Evolutionary conservation across 2,888 invertebrate genomes (phyloP), one percentile per base, ranked within the genome.

Genomic region (Tanypteryx hageni): DNA sequence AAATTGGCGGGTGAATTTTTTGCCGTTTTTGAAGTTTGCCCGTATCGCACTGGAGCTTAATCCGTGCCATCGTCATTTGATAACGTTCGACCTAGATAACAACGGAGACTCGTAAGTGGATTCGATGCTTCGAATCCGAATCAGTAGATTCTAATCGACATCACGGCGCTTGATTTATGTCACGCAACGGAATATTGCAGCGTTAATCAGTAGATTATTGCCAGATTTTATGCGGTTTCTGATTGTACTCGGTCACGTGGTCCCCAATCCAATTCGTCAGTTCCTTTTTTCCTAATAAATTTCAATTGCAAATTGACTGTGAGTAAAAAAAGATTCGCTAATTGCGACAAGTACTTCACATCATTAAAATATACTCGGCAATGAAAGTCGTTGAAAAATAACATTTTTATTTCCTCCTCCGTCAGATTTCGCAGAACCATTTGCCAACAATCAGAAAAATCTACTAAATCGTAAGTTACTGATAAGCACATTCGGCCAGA

Each of bases 61-160:
- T 44, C 44, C 44, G 44, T 1, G 44, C 5, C 44, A 44, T 44
- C 44, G 27, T 76, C 76, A 27, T 76, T 22, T 27, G 27, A 76
- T 76, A 76, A 27, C 76, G 76, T 11, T 76, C 76, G 8, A 22
- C 27, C 76, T 11, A 22, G 76, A 76, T 76, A 22, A 76, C 76
- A 76, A 76, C 22, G 76, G 76, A 76, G 76, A 27, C 76, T 13
- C 13, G 76, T 27, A 76, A 76, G 22, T 76, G 76, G 76, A 76
- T 76, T 76, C 76, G 16, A 22, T 68, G 68, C 68, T 18, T n/a
- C 44, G 64, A 16, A n/a, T 64, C n/a, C 68, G 68, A 18, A n/a
- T 76, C 76, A 22, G 76, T 27, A 22, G 27, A 76, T 76, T 27
- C 76, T 22, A 27, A 3, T 18, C 76, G 22, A 27, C 18, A 76